These are phyloP conservation scores for Urosaurus nigricauda DNA, from an alignment of 2,797 vertebrate genomes.

Conservation along the genomic window DNA sequence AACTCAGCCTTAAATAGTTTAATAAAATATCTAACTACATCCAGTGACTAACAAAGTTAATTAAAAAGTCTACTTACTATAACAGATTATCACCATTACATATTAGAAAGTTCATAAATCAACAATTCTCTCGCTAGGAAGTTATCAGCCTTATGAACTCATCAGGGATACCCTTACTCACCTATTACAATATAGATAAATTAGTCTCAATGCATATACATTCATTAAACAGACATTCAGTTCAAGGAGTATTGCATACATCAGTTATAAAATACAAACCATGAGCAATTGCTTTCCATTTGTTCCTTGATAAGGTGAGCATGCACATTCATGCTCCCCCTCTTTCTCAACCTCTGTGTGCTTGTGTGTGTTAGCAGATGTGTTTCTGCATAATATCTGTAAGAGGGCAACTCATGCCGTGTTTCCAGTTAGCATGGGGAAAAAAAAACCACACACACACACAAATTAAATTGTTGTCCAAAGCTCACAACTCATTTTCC, in stretches of 20 bases:
- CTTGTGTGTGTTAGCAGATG: background rate
- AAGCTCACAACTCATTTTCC: constrained; percentile 15
- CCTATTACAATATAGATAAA: constrained; percentile 27
- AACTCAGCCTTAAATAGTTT: constrained; percentile 3
- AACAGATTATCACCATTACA: constrained; percentile 34
- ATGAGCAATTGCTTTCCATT: background rate
- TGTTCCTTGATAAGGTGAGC: background rate
- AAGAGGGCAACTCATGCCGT: background rate
- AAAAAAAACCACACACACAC: too few relatives aligned
- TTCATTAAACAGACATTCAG: constrained; percentile 27
- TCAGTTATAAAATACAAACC: constrained; percentile 14
- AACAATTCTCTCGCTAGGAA: constrained; percentile 3
- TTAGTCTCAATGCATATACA: constrained; percentile 13
- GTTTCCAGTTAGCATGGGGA: background rate
- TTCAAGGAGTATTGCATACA: constrained; percentile 15
- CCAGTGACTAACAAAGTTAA: constrained; percentile 21
- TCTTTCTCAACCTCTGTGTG: too few relatives aligned
- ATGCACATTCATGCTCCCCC: too few relatives aligned
- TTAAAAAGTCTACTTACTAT: background rate
- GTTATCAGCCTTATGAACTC: constrained; percentile 9
- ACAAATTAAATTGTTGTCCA: constrained; percentile 7
- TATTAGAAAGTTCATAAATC: constrained; percentile 27
- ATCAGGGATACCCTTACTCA: constrained; percentile 17
- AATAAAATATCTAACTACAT: constrained; percentile 19
- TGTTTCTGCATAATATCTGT: background rate